Evolutionary conservation across 2,113 vertebrate genomes (phyloP).

Genomic region (Serilophus lunatus): DNA sequence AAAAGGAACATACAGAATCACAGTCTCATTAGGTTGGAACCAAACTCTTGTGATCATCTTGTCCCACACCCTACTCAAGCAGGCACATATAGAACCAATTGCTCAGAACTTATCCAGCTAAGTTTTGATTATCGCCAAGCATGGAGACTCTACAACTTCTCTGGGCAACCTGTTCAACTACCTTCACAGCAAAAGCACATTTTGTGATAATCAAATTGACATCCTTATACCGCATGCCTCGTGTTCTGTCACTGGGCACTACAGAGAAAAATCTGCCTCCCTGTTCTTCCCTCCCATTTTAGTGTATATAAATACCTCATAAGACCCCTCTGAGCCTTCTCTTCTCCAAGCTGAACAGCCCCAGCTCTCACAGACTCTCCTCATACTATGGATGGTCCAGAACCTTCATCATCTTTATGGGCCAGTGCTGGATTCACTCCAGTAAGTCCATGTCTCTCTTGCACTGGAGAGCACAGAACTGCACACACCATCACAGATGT

Average conservation of each 20-base stretch:
- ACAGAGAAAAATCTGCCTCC: neutral
- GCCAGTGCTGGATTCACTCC: neutral
- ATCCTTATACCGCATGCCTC: neutral
- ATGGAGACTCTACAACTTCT: neutral
- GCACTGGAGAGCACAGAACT: neutral
- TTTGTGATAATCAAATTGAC: neutral
- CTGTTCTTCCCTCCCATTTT: neutral
- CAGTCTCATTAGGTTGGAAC: neutral
- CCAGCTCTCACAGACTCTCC: neutral
- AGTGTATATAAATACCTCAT: neutral
- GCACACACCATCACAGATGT: neutral
- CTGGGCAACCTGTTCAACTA: neutral
- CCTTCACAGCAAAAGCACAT: neutral
- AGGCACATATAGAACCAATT: rapidly evolving
- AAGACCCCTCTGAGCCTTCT: neutral
- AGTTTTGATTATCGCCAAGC: neutral
- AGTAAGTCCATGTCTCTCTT: neutral
- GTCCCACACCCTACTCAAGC: neutral
- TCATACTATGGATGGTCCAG: neutral
- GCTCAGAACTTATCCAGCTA: rapidly evolving
- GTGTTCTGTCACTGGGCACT: neutral
- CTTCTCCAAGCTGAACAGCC: neutral
- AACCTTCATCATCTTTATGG: neutral
- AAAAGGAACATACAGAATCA: neutral
- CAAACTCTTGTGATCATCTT: neutral